Evolutionary conservation across 2,113 vertebrate genomes (phyloP), one percentile per base, ranked within the genome.

Genomic region (Oplegnathus fasciatus): DNA sequence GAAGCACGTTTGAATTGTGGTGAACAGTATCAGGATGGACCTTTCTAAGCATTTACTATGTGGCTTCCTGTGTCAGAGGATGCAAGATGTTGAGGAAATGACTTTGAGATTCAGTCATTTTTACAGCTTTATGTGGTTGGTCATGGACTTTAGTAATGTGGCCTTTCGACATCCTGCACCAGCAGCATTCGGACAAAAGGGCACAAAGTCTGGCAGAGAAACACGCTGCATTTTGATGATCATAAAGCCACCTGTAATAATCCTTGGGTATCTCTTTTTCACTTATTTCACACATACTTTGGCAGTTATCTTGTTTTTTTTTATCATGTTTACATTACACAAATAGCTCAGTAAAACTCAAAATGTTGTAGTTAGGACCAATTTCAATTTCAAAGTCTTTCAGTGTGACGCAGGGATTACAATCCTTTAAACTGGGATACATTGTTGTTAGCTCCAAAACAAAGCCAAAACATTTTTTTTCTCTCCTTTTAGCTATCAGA

Each of bases 61-160:
- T 83, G 83, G 85, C 86, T 89, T 90, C 78, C 83, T 83, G 80
- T 73, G 74, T 85, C 70, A 69, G 79, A 84, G 84, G 76, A 83
- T 73, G 80, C 65, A 74, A 92, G 86, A 90, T 84, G 85, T 90
- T 79, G 69, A 92, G 88, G 84, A 93, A 92, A 87, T 91, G 67
- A 85, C 87, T 89, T 28, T 46, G 77, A 69, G 85, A 83, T 84
- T 89, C 52, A 57, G 84, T 83, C n/a, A 88, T 92, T 87, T 91
- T 87, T 79, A 85, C 91, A 93, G 87, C 87, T 86, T 84, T 57
- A 37, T 88, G 85, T 76, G 86, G 88, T 82, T 75, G 89, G 81
- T 91, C 78, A 80, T 72, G 86, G 89, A 80, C 71, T 87, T 62
- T 66, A 72, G 71, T 62, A 44, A 58, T 66, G 84, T 70, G 77